Conservation (phyloP, 2,888 invertebrate species). For the Mythimna loreyi region DNA sequence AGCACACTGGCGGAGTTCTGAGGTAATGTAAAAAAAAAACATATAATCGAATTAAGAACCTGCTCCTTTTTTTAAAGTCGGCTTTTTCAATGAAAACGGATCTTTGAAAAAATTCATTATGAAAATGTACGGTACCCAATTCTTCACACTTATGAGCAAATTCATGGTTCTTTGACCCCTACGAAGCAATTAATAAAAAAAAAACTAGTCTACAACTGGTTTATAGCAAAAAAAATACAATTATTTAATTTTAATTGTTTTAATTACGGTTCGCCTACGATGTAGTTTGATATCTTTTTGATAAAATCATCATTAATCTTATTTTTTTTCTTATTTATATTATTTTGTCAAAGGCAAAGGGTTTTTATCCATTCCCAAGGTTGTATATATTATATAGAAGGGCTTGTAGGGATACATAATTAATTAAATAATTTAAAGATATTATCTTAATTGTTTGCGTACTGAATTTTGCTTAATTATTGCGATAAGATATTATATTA, state of each 20-base stretch:
- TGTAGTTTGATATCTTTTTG: constrained; percentile 20
- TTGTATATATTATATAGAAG: not conserved
- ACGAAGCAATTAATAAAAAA: not conserved
- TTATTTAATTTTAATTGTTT: constrained; percentile 15
- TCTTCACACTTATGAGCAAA: not conserved
- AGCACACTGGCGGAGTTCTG: too few species aligned
- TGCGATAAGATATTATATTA: not conserved
- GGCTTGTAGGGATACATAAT: constrained; percentile 11
- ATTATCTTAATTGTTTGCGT: constrained; percentile 28
- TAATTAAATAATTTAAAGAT: constrained; percentile 23
- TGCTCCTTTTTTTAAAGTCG: too few species aligned
- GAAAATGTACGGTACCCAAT: not conserved
- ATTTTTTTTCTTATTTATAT: constrained; percentile 3
- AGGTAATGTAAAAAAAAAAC: too few species aligned
- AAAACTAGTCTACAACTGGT: not conserved
- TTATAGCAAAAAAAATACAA: constrained; percentile 1
- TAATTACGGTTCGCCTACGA: constrained; percentile 21
- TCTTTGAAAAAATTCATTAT: not conserved
- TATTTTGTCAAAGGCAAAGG: constrained; percentile 12
- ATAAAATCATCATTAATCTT: constrained; percentile 34
- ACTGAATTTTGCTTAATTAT: constrained; percentile 4
- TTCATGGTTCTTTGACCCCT: constrained; percentile 13
- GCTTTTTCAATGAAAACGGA: not conserved
- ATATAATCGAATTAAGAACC: too few species aligned
- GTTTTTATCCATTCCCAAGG: constrained; percentile 28